Conservation (phyloP, 2,113 vertebrate genomes). For the Channa argus region DNA sequence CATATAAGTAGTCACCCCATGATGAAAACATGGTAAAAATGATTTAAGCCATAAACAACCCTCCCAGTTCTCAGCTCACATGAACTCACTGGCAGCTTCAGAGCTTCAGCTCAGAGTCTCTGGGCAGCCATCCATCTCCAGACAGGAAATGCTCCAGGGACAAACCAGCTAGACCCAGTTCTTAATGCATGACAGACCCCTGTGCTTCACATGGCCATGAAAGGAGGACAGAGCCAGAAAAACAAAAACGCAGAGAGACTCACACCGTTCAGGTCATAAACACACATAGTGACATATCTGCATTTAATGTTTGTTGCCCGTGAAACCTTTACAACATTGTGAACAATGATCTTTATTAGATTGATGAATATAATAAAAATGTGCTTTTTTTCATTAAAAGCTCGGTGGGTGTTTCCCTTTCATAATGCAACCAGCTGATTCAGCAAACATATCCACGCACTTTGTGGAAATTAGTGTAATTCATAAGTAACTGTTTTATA, state of each 20-base stretch:
- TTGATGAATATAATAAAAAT: no score
- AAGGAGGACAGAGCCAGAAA: slow-evolving; percentile 4
- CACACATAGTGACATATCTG: slow-evolving; percentile 7
- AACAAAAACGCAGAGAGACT: slow-evolving; percentile 19
- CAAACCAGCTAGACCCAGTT: slow-evolving; percentile 55
- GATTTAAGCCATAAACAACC: slow-evolving; percentile 50
- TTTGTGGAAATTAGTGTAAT: no score
- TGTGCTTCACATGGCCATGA: slow-evolving; percentile 40
- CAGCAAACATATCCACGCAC: no score
- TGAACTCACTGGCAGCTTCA: slow-evolving; percentile 48
- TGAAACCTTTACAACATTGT: slow-evolving; percentile 9
- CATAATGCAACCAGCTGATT: no score
- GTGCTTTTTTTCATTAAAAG: no score
- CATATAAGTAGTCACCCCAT: slow-evolving; percentile 1
- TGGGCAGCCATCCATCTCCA: slow-evolving; percentile 62
- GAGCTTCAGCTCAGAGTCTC: slow-evolving; percentile 45
- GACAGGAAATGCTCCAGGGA: slow-evolving; percentile 68
- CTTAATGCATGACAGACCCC: slow-evolving; percentile 67
- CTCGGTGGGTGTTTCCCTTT: no score
- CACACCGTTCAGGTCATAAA: slow-evolving; percentile 11
- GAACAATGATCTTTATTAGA: background rate
- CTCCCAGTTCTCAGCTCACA: slow-evolving; percentile 46
- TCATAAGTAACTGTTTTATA: no score
- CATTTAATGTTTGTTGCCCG: slow-evolving; percentile 17
- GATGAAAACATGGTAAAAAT: slow-evolving; percentile 36